Evolutionary conservation across 1,140 invertebrate species (phyloP).

Genomic region (Apocrypta bakeri): DNA sequence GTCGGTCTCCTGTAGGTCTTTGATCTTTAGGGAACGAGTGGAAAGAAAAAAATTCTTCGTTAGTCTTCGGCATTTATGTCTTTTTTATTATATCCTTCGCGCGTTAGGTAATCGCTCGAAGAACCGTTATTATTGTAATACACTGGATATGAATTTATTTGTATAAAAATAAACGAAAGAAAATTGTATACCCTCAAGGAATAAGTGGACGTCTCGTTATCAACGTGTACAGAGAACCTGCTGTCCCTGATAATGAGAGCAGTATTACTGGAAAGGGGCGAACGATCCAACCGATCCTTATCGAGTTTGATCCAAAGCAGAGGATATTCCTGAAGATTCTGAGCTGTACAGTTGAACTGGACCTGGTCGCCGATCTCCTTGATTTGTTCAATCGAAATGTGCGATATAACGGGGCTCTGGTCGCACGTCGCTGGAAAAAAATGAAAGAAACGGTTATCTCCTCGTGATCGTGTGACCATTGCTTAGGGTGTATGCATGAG

Average conservation of each 20-base stretch:
- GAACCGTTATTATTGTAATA: no score
- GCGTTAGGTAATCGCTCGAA: no score
- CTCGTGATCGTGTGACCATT: background rate
- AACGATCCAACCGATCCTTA: conserved; percentile 10
- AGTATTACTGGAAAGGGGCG: conserved; percentile 1
- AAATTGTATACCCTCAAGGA: conserved; percentile 33
- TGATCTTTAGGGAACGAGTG: conserved; percentile 24
- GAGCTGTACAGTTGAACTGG: conserved; percentile 45
- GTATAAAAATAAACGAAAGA: no score
- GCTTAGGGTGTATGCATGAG: background rate
- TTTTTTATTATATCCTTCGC: background rate
- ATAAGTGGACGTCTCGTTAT: conserved; percentile 33
- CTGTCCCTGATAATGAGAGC: conserved; percentile 21
- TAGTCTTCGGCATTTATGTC: background rate
- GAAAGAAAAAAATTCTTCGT: conserved; percentile 10
- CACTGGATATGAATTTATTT: no score
- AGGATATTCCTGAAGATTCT: conserved; percentile 13
- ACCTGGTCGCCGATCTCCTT: conserved; percentile 40
- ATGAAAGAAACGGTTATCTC: background rate
- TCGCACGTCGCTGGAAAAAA: conserved; percentile 24
- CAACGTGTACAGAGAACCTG: conserved; percentile 14
- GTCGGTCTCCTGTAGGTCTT: conserved; percentile 43
- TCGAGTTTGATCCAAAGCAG: conserved; percentile 42
- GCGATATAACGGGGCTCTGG: conserved; percentile 22
- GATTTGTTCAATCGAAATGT: conserved; percentile 34